Evolutionary conservation across 2,888 invertebrate species (phyloP).

Genomic region (Hydrotaea diabolus): DNA sequence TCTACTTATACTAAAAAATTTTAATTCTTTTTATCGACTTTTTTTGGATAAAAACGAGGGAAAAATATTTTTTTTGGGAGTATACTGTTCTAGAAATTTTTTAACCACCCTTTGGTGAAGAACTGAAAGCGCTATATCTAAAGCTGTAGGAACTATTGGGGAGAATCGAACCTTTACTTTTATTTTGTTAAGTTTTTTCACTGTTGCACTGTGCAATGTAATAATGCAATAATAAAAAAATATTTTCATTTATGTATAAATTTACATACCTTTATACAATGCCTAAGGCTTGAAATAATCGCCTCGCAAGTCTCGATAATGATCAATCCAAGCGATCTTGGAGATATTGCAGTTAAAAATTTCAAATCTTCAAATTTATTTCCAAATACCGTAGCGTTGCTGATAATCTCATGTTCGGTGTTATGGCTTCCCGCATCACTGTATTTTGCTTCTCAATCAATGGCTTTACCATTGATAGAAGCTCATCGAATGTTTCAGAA

Average conservation of each 20-base stretch:
- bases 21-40: too few relatives aligned
- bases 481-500: slow-evolving; percentile 32
- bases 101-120: neutral
- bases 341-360: slow-evolving; percentile 56
- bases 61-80: neutral
- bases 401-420: slow-evolving; percentile 54
- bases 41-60: neutral
- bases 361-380: slow-evolving; percentile 61
- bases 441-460: slow-evolving; percentile 59
- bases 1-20: too few relatives aligned
- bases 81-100: slow-evolving; percentile 3
- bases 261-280: slow-evolving; percentile 49
- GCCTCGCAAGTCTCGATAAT: slow-evolving; percentile 57
- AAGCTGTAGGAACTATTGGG: neutral
- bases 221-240: neutral
- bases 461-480: slow-evolving; percentile 34
- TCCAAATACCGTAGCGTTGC: slow-evolving; percentile 60
- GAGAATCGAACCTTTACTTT: too few relatives aligned
- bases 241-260: slow-evolving; percentile 8
- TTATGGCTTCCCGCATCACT: slow-evolving; percentile 56
- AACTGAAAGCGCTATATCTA: neutral
- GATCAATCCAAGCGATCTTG: slow-evolving; percentile 50
- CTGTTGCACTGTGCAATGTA: slow-evolving; percentile 29
- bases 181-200: slow-evolving; percentile 1
- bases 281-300: slow-evolving; percentile 47